These are phyloP conservation scores for Hemichromis elongatus DNA, from an alignment of 2,113 vertebrate species.

Conservation along the genomic window DNA sequence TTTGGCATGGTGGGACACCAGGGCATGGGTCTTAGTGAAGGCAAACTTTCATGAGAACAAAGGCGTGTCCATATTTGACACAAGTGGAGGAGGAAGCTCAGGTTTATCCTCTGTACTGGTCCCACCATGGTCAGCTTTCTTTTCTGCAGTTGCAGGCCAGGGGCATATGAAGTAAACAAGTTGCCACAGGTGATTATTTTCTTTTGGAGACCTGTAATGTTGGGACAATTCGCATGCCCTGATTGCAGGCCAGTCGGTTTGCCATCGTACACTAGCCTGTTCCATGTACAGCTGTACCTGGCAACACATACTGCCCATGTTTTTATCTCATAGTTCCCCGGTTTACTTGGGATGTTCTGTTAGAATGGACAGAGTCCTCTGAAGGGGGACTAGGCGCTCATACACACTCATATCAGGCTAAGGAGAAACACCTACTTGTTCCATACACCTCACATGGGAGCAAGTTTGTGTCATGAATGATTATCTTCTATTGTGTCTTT, in stretches of 20 bases:
- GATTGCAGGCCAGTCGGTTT: not conserved
- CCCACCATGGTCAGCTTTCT: not conserved
- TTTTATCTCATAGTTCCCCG: not conserved
- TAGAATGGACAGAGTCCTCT: no score
- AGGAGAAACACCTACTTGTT: no score
- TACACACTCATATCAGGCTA: no score
- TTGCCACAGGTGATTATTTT: not conserved
- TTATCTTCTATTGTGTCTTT: no score
- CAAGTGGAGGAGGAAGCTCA: not conserved
- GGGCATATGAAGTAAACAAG: not conserved
- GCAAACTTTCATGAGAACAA: not conserved
- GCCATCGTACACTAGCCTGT: not conserved
- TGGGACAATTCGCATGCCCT: not conserved
- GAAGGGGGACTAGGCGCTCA: no score
- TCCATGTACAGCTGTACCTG: not conserved
- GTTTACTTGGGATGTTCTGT: not conserved
- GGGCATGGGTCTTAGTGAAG: not conserved
- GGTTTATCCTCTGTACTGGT: not conserved
- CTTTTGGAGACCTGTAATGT: not conserved
- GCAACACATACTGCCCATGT: not conserved
- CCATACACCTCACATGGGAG: no score
- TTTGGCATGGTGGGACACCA: not conserved
- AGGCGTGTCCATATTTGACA: not conserved
- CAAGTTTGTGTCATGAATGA: no score
- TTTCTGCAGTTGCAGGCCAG: not conserved